Percentiles rank a stretch among this genome's conserved stretches.
These are phyloP conservation scores for Meda fulgida DNA, from an alignment of 2,797 vertebrate species.

Conservation along the genomic window DNA sequence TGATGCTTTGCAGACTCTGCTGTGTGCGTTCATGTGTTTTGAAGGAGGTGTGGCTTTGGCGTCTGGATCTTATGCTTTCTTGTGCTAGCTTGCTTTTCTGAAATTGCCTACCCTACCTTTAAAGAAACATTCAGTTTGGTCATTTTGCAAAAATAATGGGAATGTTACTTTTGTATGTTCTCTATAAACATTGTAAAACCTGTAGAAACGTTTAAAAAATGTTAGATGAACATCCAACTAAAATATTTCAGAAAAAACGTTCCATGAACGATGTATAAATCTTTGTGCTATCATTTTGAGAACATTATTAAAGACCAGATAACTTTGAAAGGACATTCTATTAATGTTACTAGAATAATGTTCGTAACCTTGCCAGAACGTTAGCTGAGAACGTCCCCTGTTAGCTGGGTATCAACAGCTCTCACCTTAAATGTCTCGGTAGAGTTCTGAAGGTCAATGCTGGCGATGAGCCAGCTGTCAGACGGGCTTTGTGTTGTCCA, in stretches of 20 bases:
- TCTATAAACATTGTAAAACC: no score
- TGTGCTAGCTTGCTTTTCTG: no score
- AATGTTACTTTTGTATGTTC: background rate
- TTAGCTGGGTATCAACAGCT: background rate
- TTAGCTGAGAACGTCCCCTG: background rate
- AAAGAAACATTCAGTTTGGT: background rate
- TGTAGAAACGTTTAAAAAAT: no score
- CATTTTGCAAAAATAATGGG: background rate
- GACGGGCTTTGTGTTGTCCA: constrained; percentile 86
- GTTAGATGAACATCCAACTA: background rate
- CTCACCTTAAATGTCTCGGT: constrained; percentile 85
- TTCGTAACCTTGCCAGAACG: background rate
- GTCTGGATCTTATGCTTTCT: no score
- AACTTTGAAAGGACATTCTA: background rate
- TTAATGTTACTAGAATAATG: background rate
- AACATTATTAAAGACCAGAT: background rate
- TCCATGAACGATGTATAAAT: background rate
- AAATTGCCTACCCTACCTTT: no score
- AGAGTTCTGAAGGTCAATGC: constrained; percentile 86
- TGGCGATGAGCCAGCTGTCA: constrained; percentile 92
- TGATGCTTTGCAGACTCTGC: no score
- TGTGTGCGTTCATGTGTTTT: no score
- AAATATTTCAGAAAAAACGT: background rate
- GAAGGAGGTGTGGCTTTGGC: no score
- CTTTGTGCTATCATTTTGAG: background rate